Evolutionary conservation across 2,888 invertebrate species (phyloP), one percentile per base, ranked within the genome.

Genomic region (Cataglyphis altisquamis): DNA sequence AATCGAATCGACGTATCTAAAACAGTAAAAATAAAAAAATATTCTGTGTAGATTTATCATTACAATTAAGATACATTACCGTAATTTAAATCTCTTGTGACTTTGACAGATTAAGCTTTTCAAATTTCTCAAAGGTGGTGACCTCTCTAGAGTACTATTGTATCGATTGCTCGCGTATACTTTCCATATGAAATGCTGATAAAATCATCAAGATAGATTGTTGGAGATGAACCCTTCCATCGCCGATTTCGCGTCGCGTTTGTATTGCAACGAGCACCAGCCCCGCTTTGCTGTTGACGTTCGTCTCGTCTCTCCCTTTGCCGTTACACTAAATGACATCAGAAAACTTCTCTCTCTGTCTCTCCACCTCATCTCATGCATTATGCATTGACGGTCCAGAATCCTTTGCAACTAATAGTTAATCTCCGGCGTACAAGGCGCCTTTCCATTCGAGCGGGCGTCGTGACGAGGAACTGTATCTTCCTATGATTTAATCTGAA

Each of bases 391-490:
- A 29, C 70, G 48, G 48, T 39, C 57, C 18, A 48, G 82, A 70
- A 72, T 81, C 60, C 62, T 72, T 73, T 48, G 80, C 72, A 77
- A 75, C 84, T 85, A 87, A 84, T 85, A 88, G 82, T 84, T 84
- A 86, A 88, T 86, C 84, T 64, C 75, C 82, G 39, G 36, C 57
- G 55, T 45, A 73, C 77, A 64, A 82, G 88, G 60, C 63, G 68
- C 84, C 87, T 88, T 89, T 89, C 87, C 85, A 84, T 83, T 85
- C 77, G 57, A 60, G 55, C 81, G 60, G 55, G 60, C 60, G 72
- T 89, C 89, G 86, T 89, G 89, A 89, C 89, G 87, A 88, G 86
- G 86, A 89, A 88, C 86, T 80, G 72, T 89, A 89, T 89, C 89
- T 89, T 86, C 81, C 82, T 60, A 64, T 83, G 87, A 90, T 87